These are phyloP conservation scores for Oophaga pumilio DNA, from an alignment of 2,113 vertebrate genomes.

Conservation along the genomic window DNA sequence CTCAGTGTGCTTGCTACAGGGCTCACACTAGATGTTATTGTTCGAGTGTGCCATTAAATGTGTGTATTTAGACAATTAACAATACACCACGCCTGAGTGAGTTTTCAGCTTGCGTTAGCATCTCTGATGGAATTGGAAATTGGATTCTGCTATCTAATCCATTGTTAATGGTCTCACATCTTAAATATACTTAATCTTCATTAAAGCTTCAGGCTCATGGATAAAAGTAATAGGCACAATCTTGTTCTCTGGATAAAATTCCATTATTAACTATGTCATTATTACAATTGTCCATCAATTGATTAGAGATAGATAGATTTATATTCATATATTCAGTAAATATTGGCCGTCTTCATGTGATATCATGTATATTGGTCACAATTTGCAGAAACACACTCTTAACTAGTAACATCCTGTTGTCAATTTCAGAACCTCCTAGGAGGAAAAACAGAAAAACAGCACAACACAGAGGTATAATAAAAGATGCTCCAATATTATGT, in stretches of 20 bases:
- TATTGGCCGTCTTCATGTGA: no score
- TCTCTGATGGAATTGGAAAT: constrained; percentile 70
- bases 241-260: constrained; percentile 64
- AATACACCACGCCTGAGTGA: constrained; percentile 65
- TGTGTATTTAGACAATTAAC: constrained; percentile 49
- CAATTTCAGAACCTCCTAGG: no score
- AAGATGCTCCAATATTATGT: no score
- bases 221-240: constrained; percentile 67
- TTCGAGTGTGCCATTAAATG: constrained; percentile 37
- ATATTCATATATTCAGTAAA: no score
- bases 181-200: constrained; percentile 72
- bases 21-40: background rate
- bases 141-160: constrained; percentile 69
- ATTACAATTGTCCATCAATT: background rate
- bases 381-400: no score
- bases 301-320: background rate
- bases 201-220: constrained; percentile 64
- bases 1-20: background rate
- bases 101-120: constrained; percentile 60
- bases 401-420: no score
- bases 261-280: constrained; percentile 61
- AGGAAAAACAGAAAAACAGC: no score
- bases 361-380: no score
- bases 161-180: constrained; percentile 70
- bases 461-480: no score